A percentile compares a stretch with the other conserved stretches of the same genome.
Evolutionary conservation across 2,888 invertebrate genomes (phyloP).

Genomic region (Prostheceraeus crozeri): DNA sequence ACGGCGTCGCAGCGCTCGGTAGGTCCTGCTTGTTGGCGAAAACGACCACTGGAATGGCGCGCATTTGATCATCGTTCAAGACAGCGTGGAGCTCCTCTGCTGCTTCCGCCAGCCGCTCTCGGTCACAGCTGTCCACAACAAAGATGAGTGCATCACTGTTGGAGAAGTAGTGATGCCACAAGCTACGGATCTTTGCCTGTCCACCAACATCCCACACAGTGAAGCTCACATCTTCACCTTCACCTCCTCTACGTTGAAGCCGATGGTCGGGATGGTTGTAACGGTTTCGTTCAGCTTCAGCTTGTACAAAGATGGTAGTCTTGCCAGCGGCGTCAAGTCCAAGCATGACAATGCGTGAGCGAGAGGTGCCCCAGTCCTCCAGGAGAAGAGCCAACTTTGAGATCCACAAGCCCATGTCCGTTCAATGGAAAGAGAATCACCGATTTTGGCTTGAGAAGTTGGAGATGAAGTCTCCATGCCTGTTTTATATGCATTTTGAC

Average conservation of each 20-base stretch:
- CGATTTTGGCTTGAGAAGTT: too few species aligned
- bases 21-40: conserved; percentile 80
- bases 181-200: conserved; percentile 91
- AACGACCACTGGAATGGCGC: conserved; percentile 95
- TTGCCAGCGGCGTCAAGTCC: conserved; percentile 99
- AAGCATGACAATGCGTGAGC: conserved; percentile 86
- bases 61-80: conserved; percentile 96
- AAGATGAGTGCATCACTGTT: conserved; percentile 82
- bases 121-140: conserved; percentile 98
- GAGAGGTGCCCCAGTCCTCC: too few species aligned
- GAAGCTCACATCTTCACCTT: conserved; percentile 95
- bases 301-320: conserved; percentile 98
- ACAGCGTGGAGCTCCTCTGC: conserved; percentile 97
- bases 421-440: too few species aligned
- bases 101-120: conserved; percentile 96
- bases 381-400: not conserved
- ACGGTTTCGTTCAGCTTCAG: conserved; percentile 98
- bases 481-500: too few species aligned
- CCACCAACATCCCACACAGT: conserved; percentile 96
- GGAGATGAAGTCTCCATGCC: too few species aligned
- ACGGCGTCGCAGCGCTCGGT: not conserved
- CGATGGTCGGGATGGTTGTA: conserved; percentile 99
- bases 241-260: conserved; percentile 95
- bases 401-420: not conserved
- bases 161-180: conserved; percentile 96